A percentile compares a stretch with the other conserved stretches of the same genome.
Conservation (phyloP, 2,888 invertebrate genomes). For the Busseola fusca region DNA sequence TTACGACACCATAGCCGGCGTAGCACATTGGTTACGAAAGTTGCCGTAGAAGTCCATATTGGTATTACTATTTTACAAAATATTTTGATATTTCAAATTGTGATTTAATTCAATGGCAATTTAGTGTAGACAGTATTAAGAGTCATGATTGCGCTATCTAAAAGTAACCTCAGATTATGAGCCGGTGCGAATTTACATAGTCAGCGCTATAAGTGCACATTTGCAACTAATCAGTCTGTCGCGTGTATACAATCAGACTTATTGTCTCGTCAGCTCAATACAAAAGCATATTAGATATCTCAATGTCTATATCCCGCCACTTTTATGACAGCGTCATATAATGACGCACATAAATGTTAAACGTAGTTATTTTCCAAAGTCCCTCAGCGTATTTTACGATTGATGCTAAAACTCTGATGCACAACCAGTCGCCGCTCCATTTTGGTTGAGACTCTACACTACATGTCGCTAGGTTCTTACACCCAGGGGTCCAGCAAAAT, state of each 20-base stretch:
- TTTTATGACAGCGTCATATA: slow-evolving; percentile 27
- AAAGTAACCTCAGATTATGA: background rate
- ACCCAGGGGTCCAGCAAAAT: no score
- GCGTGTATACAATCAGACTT: background rate
- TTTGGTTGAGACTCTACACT: no score
- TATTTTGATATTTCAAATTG: background rate
- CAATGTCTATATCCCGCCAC: slow-evolving; percentile 20
- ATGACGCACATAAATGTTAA: slow-evolving; percentile 25
- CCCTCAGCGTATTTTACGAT: slow-evolving; percentile 33
- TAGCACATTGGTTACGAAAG: background rate
- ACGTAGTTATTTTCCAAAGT: slow-evolving; percentile 29
- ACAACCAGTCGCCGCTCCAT: no score
- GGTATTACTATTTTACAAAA: background rate
- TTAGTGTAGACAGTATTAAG: background rate
- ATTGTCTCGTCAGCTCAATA: slow-evolving; percentile 17
- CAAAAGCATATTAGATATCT: slow-evolving; percentile 31
- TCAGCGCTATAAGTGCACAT: background rate
- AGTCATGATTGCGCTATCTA: no score
- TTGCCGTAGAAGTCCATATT: background rate
- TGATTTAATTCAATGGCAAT: background rate
- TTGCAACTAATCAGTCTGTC: slow-evolving; percentile 4
- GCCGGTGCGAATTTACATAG: background rate
- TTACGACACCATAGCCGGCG: background rate
- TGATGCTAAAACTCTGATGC: slow-evolving; percentile 13
- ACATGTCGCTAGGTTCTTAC: no score